Conservation (phyloP, 2,888 invertebrate species). For the Hypomecis atomaria region DNA sequence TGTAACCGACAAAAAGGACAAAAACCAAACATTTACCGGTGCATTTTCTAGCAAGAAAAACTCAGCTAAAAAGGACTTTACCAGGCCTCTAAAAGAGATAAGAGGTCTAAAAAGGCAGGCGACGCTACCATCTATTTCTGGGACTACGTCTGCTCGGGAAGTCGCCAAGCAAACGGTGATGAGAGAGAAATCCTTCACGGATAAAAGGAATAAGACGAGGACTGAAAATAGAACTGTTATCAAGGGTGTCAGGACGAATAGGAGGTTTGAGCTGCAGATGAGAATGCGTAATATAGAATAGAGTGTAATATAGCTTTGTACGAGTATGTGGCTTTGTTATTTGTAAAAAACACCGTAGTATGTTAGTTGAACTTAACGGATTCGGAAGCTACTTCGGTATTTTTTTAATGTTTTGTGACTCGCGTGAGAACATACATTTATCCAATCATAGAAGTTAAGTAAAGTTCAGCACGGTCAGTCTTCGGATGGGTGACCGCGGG, state of each 20-base stretch:
- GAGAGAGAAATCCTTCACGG: conserved; percentile 70
- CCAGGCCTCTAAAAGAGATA: conserved; percentile 13
- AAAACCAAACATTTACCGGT: neutral
- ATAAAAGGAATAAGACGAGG: conserved; percentile 61
- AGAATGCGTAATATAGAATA: conserved; percentile 81
- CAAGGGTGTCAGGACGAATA: conserved; percentile 88
- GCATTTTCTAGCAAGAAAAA: conserved; percentile 10
- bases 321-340: neutral
- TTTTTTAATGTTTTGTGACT: too few relatives aligned
- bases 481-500: too few relatives aligned
- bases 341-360: too few relatives aligned
- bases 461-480: too few relatives aligned
- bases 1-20: conserved; percentile 52
- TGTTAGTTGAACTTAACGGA: too few relatives aligned
- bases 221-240: conserved; percentile 78
- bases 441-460: too few relatives aligned
- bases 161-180: conserved; percentile 65
- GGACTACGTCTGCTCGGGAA: conserved; percentile 57
- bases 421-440: too few relatives aligned
- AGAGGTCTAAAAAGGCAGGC: conserved; percentile 45
- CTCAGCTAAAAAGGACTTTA: conserved; percentile 8
- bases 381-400: too few relatives aligned
- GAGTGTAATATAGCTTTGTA: conserved; percentile 9
- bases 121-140: conserved; percentile 58
- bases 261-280: conserved; percentile 90